Evolutionary conservation across 2,113 vertebrate species (phyloP).

Genomic region (Pangasianodon gigas): DNA sequence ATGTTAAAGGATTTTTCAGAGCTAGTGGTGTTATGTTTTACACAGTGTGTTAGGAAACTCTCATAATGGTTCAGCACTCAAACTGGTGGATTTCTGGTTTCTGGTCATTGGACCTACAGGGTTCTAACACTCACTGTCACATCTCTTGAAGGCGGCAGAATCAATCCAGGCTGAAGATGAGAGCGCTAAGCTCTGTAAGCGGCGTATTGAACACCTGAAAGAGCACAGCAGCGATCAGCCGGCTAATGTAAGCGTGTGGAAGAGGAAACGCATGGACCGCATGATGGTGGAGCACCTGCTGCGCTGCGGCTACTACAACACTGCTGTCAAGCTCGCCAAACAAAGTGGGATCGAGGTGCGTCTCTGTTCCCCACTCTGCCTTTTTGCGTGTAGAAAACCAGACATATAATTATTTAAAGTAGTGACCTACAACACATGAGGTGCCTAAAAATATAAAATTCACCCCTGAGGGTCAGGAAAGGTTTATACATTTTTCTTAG

Average conservation of each 20-base stretch:
- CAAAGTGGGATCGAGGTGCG: slow-evolving; percentile 96
- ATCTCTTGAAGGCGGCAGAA: slow-evolving; percentile 83
- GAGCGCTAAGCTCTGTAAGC: slow-evolving; percentile 95
- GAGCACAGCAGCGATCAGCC: slow-evolving; percentile 96
- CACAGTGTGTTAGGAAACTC: background rate
- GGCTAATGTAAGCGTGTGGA: slow-evolving; percentile 91
- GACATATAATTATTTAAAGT: background rate
- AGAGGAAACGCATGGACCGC: slow-evolving; percentile 97
- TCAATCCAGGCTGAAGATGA: slow-evolving; percentile 98
- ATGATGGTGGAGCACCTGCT: slow-evolving; percentile 99
- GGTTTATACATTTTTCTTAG: background rate
- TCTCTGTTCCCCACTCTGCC: background rate
- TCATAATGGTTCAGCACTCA: background rate
- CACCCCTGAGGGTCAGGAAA: background rate
- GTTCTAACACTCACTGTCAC: background rate
- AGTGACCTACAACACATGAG: background rate
- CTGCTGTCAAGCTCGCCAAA: slow-evolving; percentile 91
- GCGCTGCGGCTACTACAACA: slow-evolving; percentile 97
- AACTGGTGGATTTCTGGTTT: background rate
- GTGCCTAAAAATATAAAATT: background rate
- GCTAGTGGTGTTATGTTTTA: no score
- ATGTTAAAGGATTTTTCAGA: background rate
- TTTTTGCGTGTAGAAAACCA: background rate
- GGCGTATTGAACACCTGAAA: slow-evolving; percentile 95
- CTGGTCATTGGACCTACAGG: background rate